Percentiles rank a stretch among this genome's conserved stretches.
phyloP scores from a whole-genome alignment of 2,113 vertebrate species.

The Steatornis caripensis region DNA sequence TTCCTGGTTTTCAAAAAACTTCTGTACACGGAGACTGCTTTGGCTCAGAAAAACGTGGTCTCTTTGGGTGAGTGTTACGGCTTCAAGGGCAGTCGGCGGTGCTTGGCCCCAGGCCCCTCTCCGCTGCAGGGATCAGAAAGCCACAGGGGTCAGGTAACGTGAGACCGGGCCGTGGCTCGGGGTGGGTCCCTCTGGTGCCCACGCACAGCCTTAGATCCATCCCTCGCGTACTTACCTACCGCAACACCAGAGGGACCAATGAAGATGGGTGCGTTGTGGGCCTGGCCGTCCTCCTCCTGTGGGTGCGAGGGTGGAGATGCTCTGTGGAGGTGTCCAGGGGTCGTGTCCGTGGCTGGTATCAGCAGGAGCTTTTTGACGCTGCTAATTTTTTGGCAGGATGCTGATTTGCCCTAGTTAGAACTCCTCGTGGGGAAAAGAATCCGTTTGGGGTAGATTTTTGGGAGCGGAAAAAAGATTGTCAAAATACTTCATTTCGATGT shows the following conservation, averaged over 20 bases:
- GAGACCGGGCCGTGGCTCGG: background rate
- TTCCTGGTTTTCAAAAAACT: background rate
- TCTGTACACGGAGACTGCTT: no score
- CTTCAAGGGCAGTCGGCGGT: background rate
- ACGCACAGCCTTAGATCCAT: background rate
- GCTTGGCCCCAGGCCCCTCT: background rate
- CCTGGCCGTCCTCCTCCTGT: background rate
- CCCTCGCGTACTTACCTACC: background rate
- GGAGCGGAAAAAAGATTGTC: background rate
- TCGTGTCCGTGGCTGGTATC: background rate
- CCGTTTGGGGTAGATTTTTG: background rate
- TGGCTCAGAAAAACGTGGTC: background rate
- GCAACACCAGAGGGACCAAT: background rate
- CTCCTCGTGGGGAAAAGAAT: background rate
- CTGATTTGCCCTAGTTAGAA: background rate
- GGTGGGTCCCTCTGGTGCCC: background rate
- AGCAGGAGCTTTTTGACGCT: background rate
- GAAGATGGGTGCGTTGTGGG: background rate
- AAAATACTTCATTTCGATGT: background rate
- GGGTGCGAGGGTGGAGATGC: background rate
- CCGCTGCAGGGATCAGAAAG: background rate
- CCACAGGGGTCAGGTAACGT: accelerated
- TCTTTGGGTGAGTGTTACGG: background rate
- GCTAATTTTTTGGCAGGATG: background rate
- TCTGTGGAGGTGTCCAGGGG: background rate